Conservation (phyloP, 2,113 vertebrate genomes). For the Epinephelus moara region DNA sequence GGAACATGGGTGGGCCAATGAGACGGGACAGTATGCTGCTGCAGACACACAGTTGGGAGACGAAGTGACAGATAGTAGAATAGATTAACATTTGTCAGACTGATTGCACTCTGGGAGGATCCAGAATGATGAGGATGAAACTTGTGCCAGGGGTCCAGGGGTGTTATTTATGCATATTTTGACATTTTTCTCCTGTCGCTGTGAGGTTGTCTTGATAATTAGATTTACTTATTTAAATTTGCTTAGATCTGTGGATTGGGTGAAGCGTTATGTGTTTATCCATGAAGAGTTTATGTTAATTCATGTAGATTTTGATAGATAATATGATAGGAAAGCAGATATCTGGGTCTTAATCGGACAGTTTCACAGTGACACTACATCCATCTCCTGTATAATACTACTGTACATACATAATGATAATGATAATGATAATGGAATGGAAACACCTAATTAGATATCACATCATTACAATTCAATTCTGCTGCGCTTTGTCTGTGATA, state of each 20-base stretch:
- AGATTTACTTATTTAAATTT: neutral
- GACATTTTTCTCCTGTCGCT: constrained; percentile 23
- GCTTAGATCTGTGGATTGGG: neutral
- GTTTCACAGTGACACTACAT: constrained; percentile 17
- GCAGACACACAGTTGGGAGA: neutral
- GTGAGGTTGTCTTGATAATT: constrained; percentile 8
- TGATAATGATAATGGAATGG: neutral
- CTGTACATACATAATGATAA: constrained; percentile 13
- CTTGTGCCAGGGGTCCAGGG: neutral
- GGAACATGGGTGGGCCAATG: neutral
- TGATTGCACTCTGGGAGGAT: constrained; percentile 14
- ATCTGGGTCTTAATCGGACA: neutral
- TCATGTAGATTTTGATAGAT: neutral
- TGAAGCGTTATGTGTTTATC: neutral
- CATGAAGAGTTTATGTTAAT: neutral
- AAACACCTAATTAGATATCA: constrained; percentile 13
- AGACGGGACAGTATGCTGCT: neutral
- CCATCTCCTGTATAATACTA: neutral
- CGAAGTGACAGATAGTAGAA: constrained; percentile 35
- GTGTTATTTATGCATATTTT: constrained; percentile 37
- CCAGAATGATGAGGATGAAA: constrained; percentile 13
- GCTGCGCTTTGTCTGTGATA: constrained; percentile 29
- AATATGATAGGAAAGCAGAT: neutral
- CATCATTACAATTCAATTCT: constrained; percentile 3
- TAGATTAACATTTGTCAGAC: constrained; percentile 65